Evolutionary conservation across 2,113 vertebrate species (phyloP).

Genomic region (Cnemophilus loriae): DNA sequence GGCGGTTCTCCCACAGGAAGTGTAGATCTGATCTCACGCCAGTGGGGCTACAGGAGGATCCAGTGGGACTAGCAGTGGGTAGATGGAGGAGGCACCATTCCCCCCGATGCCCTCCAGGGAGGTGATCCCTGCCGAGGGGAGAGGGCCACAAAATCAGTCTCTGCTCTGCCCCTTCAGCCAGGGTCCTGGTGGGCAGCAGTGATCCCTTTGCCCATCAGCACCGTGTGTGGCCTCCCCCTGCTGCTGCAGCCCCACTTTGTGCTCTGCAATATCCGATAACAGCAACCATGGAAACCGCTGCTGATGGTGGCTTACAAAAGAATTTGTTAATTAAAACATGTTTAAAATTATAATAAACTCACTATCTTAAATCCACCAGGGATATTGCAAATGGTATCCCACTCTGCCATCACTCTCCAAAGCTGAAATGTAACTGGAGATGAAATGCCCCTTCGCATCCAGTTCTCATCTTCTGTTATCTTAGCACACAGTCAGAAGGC

Average conservation of each 20-base stretch:
- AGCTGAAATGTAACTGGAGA: neutral
- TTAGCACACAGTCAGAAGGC: neutral
- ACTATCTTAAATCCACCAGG: neutral
- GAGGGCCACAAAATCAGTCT: neutral
- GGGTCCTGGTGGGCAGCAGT: accelerated
- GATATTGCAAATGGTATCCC: neutral
- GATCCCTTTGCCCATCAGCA: neutral
- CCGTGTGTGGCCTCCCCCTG: neutral
- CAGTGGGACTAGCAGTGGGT: neutral
- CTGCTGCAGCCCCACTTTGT: neutral
- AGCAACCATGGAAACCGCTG: conserved; percentile 29
- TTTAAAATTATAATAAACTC: conserved; percentile 17
- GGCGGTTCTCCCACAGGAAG: accelerated
- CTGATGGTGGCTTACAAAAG: neutral
- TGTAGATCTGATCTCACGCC: accelerated
- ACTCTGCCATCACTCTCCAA: neutral
- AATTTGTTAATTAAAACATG: conserved; percentile 30
- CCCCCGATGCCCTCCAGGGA: neutral
- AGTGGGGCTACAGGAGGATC: neutral
- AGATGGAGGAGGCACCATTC: neutral
- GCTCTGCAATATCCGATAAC: neutral
- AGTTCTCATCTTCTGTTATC: neutral
- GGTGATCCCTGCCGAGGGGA: accelerated
- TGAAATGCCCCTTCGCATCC: neutral
- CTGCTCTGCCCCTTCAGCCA: neutral